These are phyloP conservation scores for Amblyteles armatorius DNA, from an alignment of 2,888 invertebrate genomes.

Conservation along the genomic window DNA sequence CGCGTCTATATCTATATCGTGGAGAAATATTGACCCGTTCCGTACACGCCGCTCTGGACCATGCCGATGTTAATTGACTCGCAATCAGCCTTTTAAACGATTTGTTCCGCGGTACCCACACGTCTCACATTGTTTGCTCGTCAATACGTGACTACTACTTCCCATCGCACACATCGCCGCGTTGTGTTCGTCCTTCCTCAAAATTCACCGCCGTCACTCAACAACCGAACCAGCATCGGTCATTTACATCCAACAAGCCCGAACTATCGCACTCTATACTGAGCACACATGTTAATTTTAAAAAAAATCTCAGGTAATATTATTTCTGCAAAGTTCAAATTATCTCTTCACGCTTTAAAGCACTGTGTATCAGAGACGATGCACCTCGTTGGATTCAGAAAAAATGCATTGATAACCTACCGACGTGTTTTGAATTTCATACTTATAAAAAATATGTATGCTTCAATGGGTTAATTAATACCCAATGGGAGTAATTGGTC, in stretches of 20 bases:
- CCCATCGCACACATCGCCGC: slow-evolving; percentile 11
- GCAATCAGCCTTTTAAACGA: slow-evolving; percentile 68
- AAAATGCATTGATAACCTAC: no score
- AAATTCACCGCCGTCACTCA: slow-evolving; percentile 13
- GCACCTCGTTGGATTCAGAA: no score
- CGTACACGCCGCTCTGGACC: slow-evolving; percentile 33
- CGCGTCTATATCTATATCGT: slow-evolving; percentile 19
- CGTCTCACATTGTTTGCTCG: slow-evolving; percentile 59
- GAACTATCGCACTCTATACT: not conserved
- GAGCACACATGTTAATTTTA: not conserved
- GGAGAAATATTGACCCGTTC: slow-evolving; percentile 62
- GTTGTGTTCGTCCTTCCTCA: slow-evolving; percentile 15
- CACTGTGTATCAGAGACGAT: no score
- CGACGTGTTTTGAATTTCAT: no score
- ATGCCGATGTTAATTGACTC: slow-evolving; percentile 64
- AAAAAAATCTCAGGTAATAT: no score
- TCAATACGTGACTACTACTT: slow-evolving; percentile 47
- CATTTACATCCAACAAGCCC: not conserved
- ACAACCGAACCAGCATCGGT: slow-evolving; percentile 1
- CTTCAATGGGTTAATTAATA: no score
- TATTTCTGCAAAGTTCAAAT: no score
- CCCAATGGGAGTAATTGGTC: no score
- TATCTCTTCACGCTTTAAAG: no score
- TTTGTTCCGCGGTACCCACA: slow-evolving; percentile 60
- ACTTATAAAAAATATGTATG: no score